Conservation (phyloP, 2,888 invertebrate genomes). For the Helleia helle region DNA sequence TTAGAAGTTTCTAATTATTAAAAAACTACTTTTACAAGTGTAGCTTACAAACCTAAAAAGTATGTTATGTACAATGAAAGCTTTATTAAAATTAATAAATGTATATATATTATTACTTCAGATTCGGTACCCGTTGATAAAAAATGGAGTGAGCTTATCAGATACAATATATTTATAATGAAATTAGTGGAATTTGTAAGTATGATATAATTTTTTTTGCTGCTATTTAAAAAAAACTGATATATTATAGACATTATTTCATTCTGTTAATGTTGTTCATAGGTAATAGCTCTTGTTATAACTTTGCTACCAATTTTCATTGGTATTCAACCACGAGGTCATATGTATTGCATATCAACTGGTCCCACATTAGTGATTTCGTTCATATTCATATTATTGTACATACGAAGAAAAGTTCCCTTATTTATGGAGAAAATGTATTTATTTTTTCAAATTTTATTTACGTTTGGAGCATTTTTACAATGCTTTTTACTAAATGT, state of each 20-base stretch:
- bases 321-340: conserved; percentile 45
- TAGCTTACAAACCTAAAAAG: too few relatives aligned
- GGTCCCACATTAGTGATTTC: conserved; percentile 62
- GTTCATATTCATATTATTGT: conserved; percentile 51
- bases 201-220: conserved; percentile 22
- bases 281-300: conserved; percentile 48
- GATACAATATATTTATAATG: conserved; percentile 65
- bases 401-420: conserved; percentile 54
- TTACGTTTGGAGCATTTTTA: conserved; percentile 61
- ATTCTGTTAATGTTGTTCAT: conserved; percentile 26
- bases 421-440: conserved; percentile 68
- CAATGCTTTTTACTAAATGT: conserved; percentile 62
- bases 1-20: not conserved
- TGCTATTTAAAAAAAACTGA: conserved; percentile 14
- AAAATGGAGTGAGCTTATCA: conserved; percentile 59
- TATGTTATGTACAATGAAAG: too few relatives aligned
- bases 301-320: conserved; percentile 42
- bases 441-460: conserved; percentile 63
- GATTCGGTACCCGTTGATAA: conserved; percentile 64
- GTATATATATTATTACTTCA: conserved; percentile 26
- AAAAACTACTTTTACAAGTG: too few relatives aligned
- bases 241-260: conserved; percentile 10
- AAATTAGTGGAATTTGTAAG: conserved; percentile 66
- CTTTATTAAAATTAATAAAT: not conserved
- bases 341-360: conserved; percentile 65